phyloP scores from a whole-genome alignment of 35 echinoderm and acorn worm species.

The Lytechinus pictus region DNA sequence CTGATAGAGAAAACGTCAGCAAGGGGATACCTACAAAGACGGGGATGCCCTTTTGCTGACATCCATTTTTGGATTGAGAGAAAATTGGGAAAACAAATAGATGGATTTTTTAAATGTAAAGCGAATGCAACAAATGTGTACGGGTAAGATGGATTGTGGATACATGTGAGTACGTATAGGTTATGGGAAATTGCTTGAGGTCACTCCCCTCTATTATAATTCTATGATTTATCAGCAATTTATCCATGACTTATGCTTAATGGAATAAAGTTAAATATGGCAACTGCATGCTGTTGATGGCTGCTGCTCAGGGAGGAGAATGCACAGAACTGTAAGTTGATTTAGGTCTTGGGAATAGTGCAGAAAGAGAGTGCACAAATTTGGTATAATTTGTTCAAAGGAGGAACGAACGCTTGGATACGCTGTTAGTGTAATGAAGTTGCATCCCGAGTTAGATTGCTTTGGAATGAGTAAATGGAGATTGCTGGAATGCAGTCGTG shows the following conservation, averaged over 20 bases:
- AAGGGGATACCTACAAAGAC: not conserved
- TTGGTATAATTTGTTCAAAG: slow-evolving; percentile 20
- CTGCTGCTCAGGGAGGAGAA: not conserved
- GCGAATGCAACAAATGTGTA: not conserved
- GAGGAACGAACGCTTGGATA: not conserved
- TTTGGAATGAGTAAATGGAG: not conserved
- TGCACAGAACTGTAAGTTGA: not conserved
- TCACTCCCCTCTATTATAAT: not conserved
- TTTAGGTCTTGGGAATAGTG: not conserved
- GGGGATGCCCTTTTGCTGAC: not conserved
- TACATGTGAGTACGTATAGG: not conserved
- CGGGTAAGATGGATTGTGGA: not conserved
- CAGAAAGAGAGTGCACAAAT: slow-evolving; percentile 18
- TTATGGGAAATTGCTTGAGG: not conserved
- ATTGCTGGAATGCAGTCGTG: not conserved
- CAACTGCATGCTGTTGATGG: not conserved
- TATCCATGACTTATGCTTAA: not conserved
- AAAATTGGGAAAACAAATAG: not conserved
- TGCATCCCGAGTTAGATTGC: not conserved
- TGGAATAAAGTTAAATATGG: not conserved
- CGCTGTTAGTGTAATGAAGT: slow-evolving; percentile 8
- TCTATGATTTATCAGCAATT: not conserved
- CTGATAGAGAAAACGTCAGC: not conserved
- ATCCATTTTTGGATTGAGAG: not conserved
- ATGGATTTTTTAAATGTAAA: not conserved